phyloP scores from a whole-genome alignment of 2,113 vertebrate species.

The Chascanopsetta lugubris region DNA sequence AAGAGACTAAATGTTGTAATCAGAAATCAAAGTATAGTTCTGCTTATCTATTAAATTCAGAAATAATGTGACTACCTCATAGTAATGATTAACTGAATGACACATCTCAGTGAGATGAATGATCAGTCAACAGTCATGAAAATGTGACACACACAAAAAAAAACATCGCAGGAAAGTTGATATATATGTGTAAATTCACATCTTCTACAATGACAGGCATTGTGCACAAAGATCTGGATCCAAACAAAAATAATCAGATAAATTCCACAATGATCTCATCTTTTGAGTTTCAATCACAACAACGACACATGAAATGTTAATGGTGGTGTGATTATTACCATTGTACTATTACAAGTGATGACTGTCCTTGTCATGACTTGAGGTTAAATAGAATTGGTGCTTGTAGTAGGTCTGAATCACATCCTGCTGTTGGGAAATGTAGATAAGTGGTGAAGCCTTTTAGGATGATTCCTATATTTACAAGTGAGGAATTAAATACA shows the following conservation, averaged over 20 bases:
- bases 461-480: constrained; percentile 34
- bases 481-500: constrained; percentile 53
- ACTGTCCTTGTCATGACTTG: too few species aligned
- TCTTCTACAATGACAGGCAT: background rate
- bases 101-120: background rate
- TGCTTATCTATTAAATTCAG: background rate
- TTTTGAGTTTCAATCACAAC: background rate
- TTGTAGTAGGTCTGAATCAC: background rate
- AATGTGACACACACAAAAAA: background rate
- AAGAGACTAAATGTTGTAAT: too few species aligned
- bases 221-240: background rate
- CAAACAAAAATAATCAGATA: background rate
- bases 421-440: constrained; percentile 24
- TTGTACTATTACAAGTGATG: too few species aligned
- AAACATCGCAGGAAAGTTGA: background rate
- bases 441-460: constrained; percentile 16
- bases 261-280: background rate
- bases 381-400: background rate
- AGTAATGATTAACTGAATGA: background rate
- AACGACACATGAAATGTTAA: background rate
- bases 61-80: background rate
- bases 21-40: background rate
- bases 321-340: background rate
- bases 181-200: background rate
- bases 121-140: background rate